Evolutionary conservation across 2,113 vertebrate species (phyloP), one percentile per base, ranked within the genome.

Genomic region (Jacana jacana): DNA sequence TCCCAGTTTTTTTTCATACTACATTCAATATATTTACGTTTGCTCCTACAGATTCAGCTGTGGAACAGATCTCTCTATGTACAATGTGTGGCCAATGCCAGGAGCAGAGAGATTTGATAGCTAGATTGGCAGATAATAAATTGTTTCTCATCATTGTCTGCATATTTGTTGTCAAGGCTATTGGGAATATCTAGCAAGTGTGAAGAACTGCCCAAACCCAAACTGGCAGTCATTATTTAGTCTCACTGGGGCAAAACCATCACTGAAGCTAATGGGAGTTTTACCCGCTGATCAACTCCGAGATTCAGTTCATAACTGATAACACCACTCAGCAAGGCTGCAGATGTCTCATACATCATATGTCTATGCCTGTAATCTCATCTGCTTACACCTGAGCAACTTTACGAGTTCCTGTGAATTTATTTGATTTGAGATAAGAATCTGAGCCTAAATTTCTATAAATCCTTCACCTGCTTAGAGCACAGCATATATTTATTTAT

Each of bases 321-420:
- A 65, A 8, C 11, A 15, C n/a, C 61, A 68, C 40, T 70, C 64
- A 23, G 37, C 61, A 40, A 63, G 25, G 37, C 17, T 40, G 37
- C 37, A 63, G 3, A 5, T 23, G 39, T 55, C 37, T 35, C 33
- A 16, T 7, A 4, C 4, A 4, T 35, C 15, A 0, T 2, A 6
- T 17, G 25, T 13, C 4, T 55, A 6, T 23, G 18, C n/a, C 33
- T 60, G n/a, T 33, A 52, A 28, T 24, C 48, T 73, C n/a, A 20
- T 27, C 49, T 46, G 69, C 44, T 28, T 25, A 16, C 39, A 51
- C 8, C 57, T 54, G 52, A 64, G 35, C 30, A 61, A 18, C 33
- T 66, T 39, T 5, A 8, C 15, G 16, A 31, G 18, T 58, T 65
- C 11, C 14, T 25, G 12, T 30, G 20, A 35, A 30, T 77, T 72